Base-by-base conservation (phyloP, 2,113 vertebrate species). In the Podarcis raffonei region DNA sequence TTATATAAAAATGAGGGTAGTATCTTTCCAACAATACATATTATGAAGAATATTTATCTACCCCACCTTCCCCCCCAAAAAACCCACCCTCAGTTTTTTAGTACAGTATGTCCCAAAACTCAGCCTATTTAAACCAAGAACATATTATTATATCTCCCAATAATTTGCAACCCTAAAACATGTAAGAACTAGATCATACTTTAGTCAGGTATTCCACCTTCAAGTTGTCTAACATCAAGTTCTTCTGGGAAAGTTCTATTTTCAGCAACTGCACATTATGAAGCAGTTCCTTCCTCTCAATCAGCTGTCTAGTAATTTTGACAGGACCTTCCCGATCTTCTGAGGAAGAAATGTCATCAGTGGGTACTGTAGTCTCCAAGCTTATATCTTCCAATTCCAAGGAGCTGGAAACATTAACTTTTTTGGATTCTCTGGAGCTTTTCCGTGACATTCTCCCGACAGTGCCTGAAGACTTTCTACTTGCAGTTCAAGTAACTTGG, bases 341-440 rank as follows among this genome's bases (percentile, higher is more conserved):
- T 1, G 99, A 99, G 9, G 99, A 99, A 48, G 98, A 99, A 25
- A 99, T 88, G 25, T 99, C 99, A 94, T 99, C 98, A 0, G 98
- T 98, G 35, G 98, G 99, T 42, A 98, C 93, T 16, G 98, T 99
- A 5, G 98, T 99, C 96, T 99, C 99, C 93, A 99, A 97, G 92
- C 99, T 99, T 93, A 99, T 95, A 93, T 99, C 99, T 95, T 99
- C 99, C 20, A 98, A 99, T 94, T 99, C 99, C 92, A 99, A 90
- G 9, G 99, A 99, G 94, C 98, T 99, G 71, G 98, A 99, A 62
- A 98, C 75, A 6, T 99, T 99, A 48, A 95, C 96, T 86, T 94
- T 97, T 90, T 90, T 97, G 23, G 92, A 86, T 90, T 95, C 95
- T 68, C 96, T 97, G 1, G 95, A 94, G 87, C 94, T 97, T 95